A percentile compares a stretch with the other conserved stretches of the same genome.
These are phyloP conservation scores for Dicyrtoma fusca DNA, from an alignment of 2,888 invertebrate genomes.

Conservation along the genomic window DNA sequence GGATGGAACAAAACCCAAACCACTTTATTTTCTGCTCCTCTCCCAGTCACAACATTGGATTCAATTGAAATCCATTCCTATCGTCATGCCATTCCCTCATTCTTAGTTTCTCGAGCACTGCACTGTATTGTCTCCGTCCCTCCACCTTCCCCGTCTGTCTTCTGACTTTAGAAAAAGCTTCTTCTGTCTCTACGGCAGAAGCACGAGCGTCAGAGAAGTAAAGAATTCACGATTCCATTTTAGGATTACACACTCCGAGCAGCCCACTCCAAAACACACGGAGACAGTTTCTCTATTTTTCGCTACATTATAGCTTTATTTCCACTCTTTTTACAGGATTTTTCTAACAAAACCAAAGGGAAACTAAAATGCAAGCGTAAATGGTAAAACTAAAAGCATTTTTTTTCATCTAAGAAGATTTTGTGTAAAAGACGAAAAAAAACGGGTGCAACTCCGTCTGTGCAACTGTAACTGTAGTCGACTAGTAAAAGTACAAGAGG, in stretches of 20 bases:
- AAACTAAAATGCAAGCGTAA: not conserved
- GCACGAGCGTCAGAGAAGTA: not conserved
- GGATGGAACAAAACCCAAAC: conserved; percentile 23
- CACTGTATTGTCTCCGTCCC: not conserved
- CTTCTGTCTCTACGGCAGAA: not conserved
- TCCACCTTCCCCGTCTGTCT: not conserved
- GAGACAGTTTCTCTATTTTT: too few species aligned
- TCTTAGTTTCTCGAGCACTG: not conserved
- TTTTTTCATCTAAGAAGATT: not conserved
- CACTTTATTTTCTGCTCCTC: conserved; percentile 28
- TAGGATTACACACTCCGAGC: too few species aligned
- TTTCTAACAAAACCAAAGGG: not conserved
- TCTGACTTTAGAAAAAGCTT: not conserved
- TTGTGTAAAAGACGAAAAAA: too few species aligned
- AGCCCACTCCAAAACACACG: too few species aligned
- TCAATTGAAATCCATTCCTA: too few species aligned
- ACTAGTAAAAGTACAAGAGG: not conserved
- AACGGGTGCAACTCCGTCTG: not conserved
- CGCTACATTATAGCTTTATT: too few species aligned
- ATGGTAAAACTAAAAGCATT: conserved; percentile 11
- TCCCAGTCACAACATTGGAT: conserved; percentile 3
- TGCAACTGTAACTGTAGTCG: conserved; percentile 2
- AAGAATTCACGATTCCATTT: too few species aligned
- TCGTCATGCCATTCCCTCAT: too few species aligned
- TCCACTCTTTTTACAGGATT: too few species aligned